Evolutionary conservation across 1,140 invertebrate genomes (phyloP).

Genomic region (Pogonomyrmex barbatus): DNA sequence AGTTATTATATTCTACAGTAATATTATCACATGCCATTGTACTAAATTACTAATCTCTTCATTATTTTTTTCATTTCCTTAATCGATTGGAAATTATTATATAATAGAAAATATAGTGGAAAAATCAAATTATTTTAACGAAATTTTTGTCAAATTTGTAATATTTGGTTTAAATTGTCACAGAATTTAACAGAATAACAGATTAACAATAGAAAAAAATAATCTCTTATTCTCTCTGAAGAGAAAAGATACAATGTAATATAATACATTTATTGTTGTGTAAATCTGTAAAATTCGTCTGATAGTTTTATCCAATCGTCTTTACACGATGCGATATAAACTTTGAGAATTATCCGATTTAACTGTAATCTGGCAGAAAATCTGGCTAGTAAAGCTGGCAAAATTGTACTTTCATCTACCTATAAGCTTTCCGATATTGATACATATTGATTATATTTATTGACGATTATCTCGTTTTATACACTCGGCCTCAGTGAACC

Average conservation of each 20-base stretch:
- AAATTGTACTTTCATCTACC: slow-evolving; percentile 39
- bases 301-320: slow-evolving; percentile 11
- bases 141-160: neutral
- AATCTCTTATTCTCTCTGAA: neutral
- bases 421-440: slow-evolving; percentile 18
- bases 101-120: neutral
- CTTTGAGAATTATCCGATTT: slow-evolving; percentile 46
- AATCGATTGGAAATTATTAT: neutral
- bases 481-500: neutral
- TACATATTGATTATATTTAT: slow-evolving; percentile 27
- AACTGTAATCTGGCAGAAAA: slow-evolving; percentile 46
- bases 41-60: neutral
- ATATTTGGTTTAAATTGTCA: neutral
- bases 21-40: neutral
- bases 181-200: neutral
- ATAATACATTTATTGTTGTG: slow-evolving; percentile 27
- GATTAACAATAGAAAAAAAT: neutral
- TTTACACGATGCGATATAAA: slow-evolving; percentile 16
- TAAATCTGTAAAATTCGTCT: slow-evolving; percentile 37
- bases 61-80: neutral
- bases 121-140: neutral
- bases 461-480: slow-evolving; percentile 3
- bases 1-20: neutral
- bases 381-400: slow-evolving; percentile 28
- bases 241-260: neutral